Evolutionary conservation across 2,797 vertebrate genomes (phyloP), one percentile per base, ranked within the genome.

Genomic region (Siniperca undulata): DNA sequence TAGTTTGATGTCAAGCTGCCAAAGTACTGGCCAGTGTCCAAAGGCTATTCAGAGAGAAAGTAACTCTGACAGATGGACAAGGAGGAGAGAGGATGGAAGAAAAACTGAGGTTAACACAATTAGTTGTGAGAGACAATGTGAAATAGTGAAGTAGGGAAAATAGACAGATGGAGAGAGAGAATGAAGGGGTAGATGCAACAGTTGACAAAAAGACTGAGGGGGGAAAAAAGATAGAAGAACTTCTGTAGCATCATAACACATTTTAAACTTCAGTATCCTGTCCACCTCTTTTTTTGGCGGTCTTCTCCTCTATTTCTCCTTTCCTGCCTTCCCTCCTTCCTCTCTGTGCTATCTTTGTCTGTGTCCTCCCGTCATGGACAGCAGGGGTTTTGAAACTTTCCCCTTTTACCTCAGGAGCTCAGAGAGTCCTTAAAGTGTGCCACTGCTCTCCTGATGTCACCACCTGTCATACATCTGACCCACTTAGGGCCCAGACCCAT

Each of bases 1-100:
- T 8, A 71, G 82, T 75, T 73, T 73, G 69, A 83, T 65, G 46
- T 87, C 66, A 46, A 34, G 42, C 71, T 81, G 77, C 53, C 72
- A 1, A 61, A 22, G 48, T 10, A 36, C 70, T 80, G 79, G 77
- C 42, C 30, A 2, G 3, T 17, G 59, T 74, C 50, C 77, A 78
- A n/a, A 62, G 14, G 48, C 60, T 68, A 38, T 10, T 78, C 61
- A 71, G 59, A 61, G 61, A 59, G 61, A 4, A 73, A 48, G 56
- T 22, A 36, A 36, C 60, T 27, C 8, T 24, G 56, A 78, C 83
- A 86, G 87, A 85, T 81, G 78, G 80, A 76, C 24, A 36, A 20
- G 36, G 38, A 30, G 30, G 44, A 50, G 55, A 74, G n/a, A 24
- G 64, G 4, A 44, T 17, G 62, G 56, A 75, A 50, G 72, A 12